Evolutionary conservation across 92 coral and sea anemone species (phyloP), one percentile per base, ranked within the genome.

Genomic region (Micromussa lordhowensis): DNA sequence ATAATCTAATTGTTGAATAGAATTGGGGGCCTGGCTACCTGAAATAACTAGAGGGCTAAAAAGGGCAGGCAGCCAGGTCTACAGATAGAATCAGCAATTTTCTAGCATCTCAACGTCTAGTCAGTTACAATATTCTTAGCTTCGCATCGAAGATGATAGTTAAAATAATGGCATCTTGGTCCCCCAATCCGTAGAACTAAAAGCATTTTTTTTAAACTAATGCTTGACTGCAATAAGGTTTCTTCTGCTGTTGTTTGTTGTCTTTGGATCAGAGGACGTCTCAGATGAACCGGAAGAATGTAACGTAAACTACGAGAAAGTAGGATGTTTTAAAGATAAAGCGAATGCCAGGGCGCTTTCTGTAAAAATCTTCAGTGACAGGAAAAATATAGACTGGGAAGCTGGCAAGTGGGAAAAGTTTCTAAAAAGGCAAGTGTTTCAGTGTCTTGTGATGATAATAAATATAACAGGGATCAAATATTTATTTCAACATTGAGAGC

Each of bases 261-360:
- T 77, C 17, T 77, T 48, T 40, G 34, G 8, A 17, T 30, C 19
- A 32, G 78, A 53, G 5, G 24, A 75, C 15, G 9, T 22, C 8
- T 22, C 71, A 38, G 82, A 85, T 40, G 75, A 17, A 75, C 63
- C 73, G 24, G 58, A 17, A 71, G 76, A 32, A 71, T 85, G 88
- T 36, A 59, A 76, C 29, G 82, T 85, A 26, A 26, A 28, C 10
- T 85, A 57, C 48, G 48, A 85, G 75, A 85, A 85, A 36, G 53
- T 85, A 32, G 88, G 88, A 75, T 85, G 88, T 36, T 85, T 30
- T 28, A 59, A 48, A 26, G 88, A 85, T 13, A 58, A 59, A 4
- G 26, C 8, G 2, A 12, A 11, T 1, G 44, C 59, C 74, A 57
- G 88, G 48, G 80, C 75, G 18, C 80, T 85, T 10, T 21, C 88